Evolutionary conservation across 2,797 vertebrate species (phyloP), one percentile per base, ranked within the genome.

Genomic region (Enteromius viviparus): DNA sequence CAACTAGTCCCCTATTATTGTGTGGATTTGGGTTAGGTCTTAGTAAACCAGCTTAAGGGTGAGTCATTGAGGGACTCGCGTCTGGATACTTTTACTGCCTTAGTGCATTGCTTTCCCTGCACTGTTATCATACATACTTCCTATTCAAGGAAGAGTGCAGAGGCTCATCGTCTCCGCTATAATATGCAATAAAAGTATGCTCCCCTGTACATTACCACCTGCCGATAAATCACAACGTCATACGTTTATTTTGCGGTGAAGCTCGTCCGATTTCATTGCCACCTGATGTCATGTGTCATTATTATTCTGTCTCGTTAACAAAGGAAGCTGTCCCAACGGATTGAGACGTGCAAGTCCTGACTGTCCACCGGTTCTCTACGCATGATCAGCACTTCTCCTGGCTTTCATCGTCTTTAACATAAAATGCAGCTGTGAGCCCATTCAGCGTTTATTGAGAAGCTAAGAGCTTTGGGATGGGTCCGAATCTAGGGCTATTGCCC

Each of bases 181-280:
- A 81, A 85, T 81, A 45, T 79, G 75, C 1, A 26, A 85, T 83
- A 68, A 86, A 85, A 29, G 42, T 32, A 29, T 83, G 17, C 55
- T 84, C 40, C 47, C 78, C 32, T 74, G 53, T 78, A 76, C 42
- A 72, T 72, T 84, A 84, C 51, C 19, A 4, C 81, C 37, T 80
- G 55, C 69, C 78, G 71, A 65, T 84, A 81, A 80, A 68, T 83
- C 71, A 71, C 23, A 42, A 47, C 26, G 21, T 64, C 51, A 32
- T 87, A 10, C 47, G 84, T 84, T 82, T 40, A 74, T 75, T 7
- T 74, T 29, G 75, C 21, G 29, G 58, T 79, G 17, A 15, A 47
- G 51, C 66, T 75, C 2, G 23, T 82, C 12, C 47, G 75, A 42
- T 79, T 84, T 84, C 75, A 80, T 34, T 62, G 78, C 60, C 72